phyloP scores from a whole-genome alignment of 2,888 invertebrate species.

The Theretra japonica region DNA sequence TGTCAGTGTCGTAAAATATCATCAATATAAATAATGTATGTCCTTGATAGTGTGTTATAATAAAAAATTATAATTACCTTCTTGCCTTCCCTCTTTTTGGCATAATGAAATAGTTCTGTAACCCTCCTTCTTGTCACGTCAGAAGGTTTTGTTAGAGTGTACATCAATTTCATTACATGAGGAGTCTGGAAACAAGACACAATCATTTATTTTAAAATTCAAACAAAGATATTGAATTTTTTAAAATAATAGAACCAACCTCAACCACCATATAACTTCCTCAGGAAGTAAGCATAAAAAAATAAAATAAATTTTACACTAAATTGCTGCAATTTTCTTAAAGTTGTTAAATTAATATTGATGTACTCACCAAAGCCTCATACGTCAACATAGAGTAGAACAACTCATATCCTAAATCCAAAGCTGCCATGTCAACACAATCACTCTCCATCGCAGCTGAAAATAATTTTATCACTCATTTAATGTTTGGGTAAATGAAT shows the following conservation, averaged over 20 bases:
- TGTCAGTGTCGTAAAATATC: no score
- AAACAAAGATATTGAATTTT: background rate
- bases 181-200: slow-evolving; percentile 60
- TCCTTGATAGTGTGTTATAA: no score
- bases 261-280: no score
- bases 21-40: background rate
- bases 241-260: no score
- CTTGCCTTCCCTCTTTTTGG: slow-evolving; percentile 69
- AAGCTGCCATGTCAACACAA: slow-evolving; percentile 64
- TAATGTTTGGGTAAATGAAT: no score
- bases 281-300: no score
- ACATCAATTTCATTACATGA: slow-evolving; percentile 73
- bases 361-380: slow-evolving; percentile 69
- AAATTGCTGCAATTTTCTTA: no score
- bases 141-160: slow-evolving; percentile 74
- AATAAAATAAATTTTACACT: no score
- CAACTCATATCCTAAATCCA: slow-evolving; percentile 77
- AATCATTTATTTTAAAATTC: background rate
- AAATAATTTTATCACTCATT: slow-evolving; percentile 36
- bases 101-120: slow-evolving; percentile 66
- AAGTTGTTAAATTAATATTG: no score
- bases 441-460: slow-evolving; percentile 76
- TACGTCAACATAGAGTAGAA: slow-evolving; percentile 69
- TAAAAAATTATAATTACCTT: slow-evolving; percentile 55
- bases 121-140: slow-evolving; percentile 76